Evolutionary conservation across 1,140 invertebrate genomes (phyloP).

Genomic region (Amyelois transitella): DNA sequence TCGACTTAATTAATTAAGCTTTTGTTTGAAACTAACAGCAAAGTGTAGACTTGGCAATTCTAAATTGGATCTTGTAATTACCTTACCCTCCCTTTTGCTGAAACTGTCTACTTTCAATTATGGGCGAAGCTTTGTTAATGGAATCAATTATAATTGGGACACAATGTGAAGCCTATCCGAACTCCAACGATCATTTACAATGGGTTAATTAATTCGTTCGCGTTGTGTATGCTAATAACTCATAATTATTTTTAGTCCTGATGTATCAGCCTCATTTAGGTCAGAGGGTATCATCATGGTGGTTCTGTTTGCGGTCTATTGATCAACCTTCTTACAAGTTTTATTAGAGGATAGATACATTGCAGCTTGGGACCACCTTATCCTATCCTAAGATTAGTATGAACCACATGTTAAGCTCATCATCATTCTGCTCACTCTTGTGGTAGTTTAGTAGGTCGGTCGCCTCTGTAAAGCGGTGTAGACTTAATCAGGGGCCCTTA

Average conservation of each 20-base stretch:
- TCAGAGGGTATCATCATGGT: no score
- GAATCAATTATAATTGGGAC: slow-evolving; percentile 69
- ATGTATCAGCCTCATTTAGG: background rate
- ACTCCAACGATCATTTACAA: slow-evolving; percentile 32
- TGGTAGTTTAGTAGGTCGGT: no score
- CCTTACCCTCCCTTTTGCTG: slow-evolving; percentile 67
- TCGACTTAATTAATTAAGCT: slow-evolving; percentile 74
- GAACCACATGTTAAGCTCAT: no score
- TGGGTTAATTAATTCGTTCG: slow-evolving; percentile 36
- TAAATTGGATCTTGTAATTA: slow-evolving; percentile 75
- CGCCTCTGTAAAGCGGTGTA: no score
- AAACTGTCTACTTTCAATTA: slow-evolving; percentile 72
- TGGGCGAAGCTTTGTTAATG: slow-evolving; percentile 66
- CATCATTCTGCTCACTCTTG: no score
- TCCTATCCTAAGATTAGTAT: no score
- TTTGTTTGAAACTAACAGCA: slow-evolving; percentile 74
- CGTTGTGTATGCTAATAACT: slow-evolving; percentile 9
- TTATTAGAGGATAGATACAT: no score
- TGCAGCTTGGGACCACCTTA: no score
- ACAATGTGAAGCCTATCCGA: slow-evolving; percentile 50
- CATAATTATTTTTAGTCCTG: background rate
- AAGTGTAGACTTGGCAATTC: slow-evolving; percentile 73
- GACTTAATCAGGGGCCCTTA: no score
- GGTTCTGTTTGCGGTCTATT: no score
- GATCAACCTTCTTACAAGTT: no score